Percentiles rank a stretch among this genome's conserved stretches.
phyloP scores from a whole-genome alignment of 2,888 invertebrate genomes.

The Cryptocephalus moraei region DNA sequence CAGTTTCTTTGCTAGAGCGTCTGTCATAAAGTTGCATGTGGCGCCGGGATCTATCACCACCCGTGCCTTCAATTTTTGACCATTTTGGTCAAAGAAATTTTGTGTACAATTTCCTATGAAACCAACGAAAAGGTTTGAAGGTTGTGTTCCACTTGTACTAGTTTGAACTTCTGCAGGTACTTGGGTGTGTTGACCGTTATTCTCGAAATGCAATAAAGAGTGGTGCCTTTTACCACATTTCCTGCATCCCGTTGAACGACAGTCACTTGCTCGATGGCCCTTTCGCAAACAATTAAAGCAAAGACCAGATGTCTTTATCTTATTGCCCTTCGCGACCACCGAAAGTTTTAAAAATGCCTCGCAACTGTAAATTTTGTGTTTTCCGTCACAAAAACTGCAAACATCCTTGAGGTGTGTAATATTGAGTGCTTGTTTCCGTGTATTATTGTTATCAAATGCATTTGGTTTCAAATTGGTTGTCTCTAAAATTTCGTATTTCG shows the following conservation, averaged over 20 bases:
- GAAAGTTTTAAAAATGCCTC: too few relatives aligned
- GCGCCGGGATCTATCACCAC: too few relatives aligned
- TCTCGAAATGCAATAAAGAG: neutral
- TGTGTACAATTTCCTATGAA: too few relatives aligned
- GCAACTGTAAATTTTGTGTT: neutral
- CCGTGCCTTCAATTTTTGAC: too few relatives aligned
- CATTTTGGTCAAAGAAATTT: too few relatives aligned
- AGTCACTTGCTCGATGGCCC: neutral
- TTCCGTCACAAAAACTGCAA: neutral
- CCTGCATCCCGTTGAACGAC: conserved; percentile 1
- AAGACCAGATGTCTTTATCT: neutral
- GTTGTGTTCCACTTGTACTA: neutral
- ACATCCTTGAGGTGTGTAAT: neutral
- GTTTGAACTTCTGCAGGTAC: too few relatives aligned
- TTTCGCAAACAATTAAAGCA: conserved; percentile 4
- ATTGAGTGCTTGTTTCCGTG: neutral
- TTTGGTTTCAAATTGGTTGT: neutral
- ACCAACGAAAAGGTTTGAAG: too few relatives aligned
- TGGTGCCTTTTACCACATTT: conserved; percentile 1
- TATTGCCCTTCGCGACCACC: neutral
- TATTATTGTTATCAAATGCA: neutral
- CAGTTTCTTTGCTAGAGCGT: too few relatives aligned
- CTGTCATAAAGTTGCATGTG: too few relatives aligned
- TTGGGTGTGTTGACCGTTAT: neutral
- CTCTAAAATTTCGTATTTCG: neutral